Percentiles rank a stretch among this genome's conserved stretches.
Conservation (phyloP, 2,797 vertebrate genomes). For the Sphaeramia orbicularis region DNA sequence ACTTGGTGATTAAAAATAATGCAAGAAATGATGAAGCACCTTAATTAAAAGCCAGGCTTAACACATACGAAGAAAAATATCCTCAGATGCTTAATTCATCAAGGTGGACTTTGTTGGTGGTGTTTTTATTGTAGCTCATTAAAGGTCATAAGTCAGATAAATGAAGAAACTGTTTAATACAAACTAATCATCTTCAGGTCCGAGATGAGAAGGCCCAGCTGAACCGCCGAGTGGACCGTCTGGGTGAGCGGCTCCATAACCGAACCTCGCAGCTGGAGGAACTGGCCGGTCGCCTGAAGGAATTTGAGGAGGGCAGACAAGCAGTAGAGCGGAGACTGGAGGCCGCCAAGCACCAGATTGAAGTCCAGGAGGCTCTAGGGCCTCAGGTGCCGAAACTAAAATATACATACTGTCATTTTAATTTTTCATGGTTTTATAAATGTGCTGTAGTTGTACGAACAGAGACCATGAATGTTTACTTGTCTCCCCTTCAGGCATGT, state of each 20-base stretch:
- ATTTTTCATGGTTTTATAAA: background rate
- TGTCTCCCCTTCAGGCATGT: constrained; percentile 85
- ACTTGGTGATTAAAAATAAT: too few species aligned
- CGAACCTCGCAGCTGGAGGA: constrained; percentile 92
- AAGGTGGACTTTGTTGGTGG: too few species aligned
- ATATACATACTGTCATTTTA: background rate
- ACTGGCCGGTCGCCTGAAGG: constrained; percentile 92
- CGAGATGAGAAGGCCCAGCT: constrained; percentile 94
- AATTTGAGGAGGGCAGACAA: constrained; percentile 94
- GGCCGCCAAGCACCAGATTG: constrained; percentile 94
- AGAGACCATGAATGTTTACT: background rate
- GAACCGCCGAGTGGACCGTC: constrained; percentile 90
- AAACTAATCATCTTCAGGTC: constrained; percentile 63
- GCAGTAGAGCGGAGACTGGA: constrained; percentile 95
- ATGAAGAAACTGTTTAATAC: background rate
- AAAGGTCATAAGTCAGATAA: background rate
- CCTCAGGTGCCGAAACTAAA: constrained; percentile 76
- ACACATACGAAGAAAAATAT: too few species aligned
- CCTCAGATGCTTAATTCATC: too few species aligned
- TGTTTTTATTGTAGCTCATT: background rate
- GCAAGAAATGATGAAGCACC: too few species aligned
- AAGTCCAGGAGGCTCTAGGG: constrained; percentile 95
- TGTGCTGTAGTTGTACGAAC: background rate
- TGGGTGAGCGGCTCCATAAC: constrained; percentile 90
- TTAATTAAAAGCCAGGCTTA: too few species aligned